Evolutionary conservation across 2,888 invertebrate genomes (phyloP).

Genomic region (Patella ulyssiponensis): DNA sequence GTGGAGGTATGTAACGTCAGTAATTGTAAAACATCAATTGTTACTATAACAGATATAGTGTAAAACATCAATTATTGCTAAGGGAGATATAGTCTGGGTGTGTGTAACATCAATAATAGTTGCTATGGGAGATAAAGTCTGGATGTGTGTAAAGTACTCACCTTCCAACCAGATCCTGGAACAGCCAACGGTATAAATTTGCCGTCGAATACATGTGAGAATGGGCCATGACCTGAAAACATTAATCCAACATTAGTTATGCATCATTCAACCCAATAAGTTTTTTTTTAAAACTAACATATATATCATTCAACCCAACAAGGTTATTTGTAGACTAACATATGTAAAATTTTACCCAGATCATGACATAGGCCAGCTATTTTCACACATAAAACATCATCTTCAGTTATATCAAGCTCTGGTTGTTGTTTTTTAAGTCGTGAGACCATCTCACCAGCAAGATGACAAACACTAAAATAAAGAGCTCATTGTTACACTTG

Average conservation of each 20-base stretch:
- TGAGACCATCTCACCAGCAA: slow-evolving; percentile 58
- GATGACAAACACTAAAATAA: slow-evolving; percentile 74
- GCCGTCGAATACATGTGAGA: slow-evolving; percentile 79
- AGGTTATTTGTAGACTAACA: too few species aligned
- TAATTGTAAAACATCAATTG: too few species aligned
- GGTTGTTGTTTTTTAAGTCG: slow-evolving; percentile 65
- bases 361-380: slow-evolving; percentile 81
- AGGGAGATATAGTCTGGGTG: too few species aligned
- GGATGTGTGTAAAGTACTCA: slow-evolving; percentile 31
- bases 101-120: too few species aligned
- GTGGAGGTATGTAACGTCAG: too few species aligned
- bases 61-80: too few species aligned
- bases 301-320: too few species aligned
- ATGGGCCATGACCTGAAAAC: slow-evolving; percentile 77
- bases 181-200: slow-evolving; percentile 66
- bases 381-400: slow-evolving; percentile 75
- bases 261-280: too few species aligned
- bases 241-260: too few species aligned
- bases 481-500: background rate
- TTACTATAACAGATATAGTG: too few species aligned
- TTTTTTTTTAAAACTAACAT: too few species aligned
- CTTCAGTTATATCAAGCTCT: slow-evolving; percentile 71
- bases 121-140: too few species aligned
- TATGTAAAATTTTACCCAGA: slow-evolving; percentile 73
- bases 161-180: slow-evolving; percentile 57